Base-by-base conservation (phyloP, 2,113 vertebrate species). In the Microcebus tavaratra region DNA sequence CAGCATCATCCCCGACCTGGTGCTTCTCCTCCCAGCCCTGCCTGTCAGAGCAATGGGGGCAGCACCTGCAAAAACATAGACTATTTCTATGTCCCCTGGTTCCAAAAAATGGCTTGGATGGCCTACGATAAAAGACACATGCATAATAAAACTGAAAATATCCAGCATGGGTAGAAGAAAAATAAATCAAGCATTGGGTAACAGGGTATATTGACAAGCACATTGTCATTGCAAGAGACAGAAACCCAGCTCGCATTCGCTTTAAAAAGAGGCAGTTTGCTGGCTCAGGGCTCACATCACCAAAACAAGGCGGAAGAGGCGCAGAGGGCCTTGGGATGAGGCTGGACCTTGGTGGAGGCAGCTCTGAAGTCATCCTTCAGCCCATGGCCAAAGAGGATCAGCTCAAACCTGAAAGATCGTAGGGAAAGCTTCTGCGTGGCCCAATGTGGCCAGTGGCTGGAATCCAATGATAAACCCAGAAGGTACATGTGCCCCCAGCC, bases 31-130 rank as follows among this genome's bases (percentile, higher is more conserved):
- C 45, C 21, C 65, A 25, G 31, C 10, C n/a, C 61, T 45, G 8
- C 50, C 79, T 68, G 9, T 72, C 0, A 0, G 53, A 53, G 5
- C 68, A 57, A 7, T 0, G 2, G 34, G 53, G 36, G 3, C 1
- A 4, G 34, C 14, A 76, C 45, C 78, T 94, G 8, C 2, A 7
- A 18, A 27, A 80, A 72, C 20, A 21, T 8, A 9, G 1, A 18
- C 13, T 1, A 31, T 53, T 81, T 86, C 80, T 85, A 4, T 23
- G 23, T 45, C 48, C 20, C 53, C 79, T 23, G 1, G 21, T 50
- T 91, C 25, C 18, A 36, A 55, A 95, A 79, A 14, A 76, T 21
- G 18, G n/a, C n/a, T 36, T 70, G 15, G 67, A 31, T 34, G 21
- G 31, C 31, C 8, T 67, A 34, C 14, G 31, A 34, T 67, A 79